Conservation (phyloP, 2,888 invertebrate genomes). For the Dolomedes plantarius region DNA sequence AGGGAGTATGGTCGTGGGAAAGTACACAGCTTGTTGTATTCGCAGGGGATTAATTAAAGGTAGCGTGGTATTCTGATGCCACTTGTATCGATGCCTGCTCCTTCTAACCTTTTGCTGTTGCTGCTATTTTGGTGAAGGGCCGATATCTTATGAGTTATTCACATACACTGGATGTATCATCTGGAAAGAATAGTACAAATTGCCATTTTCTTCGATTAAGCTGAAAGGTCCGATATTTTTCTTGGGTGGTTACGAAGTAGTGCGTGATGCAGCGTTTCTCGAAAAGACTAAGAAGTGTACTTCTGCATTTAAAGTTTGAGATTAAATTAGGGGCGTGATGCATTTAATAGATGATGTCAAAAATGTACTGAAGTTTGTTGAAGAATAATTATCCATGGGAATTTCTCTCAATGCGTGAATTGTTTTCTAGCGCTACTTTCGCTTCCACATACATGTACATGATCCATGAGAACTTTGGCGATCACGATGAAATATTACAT, state of each 20-base stretch:
- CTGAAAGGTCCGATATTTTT: conserved; percentile 16
- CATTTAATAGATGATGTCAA: neutral
- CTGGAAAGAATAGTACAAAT: conserved; percentile 5
- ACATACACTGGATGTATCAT: neutral
- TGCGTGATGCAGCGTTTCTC: neutral
- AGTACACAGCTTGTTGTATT: conserved; percentile 59
- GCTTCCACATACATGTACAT: too few species aligned
- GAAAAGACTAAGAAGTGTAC: neutral
- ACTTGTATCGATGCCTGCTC: conserved; percentile 35
- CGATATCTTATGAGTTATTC: conserved; percentile 19
- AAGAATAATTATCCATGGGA: too few species aligned
- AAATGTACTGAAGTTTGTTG: neutral
- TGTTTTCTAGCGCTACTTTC: too few species aligned
- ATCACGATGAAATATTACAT: too few species aligned
- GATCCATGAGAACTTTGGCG: too few species aligned
- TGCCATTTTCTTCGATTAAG: conserved; percentile 14
- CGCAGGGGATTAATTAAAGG: conserved; percentile 68
- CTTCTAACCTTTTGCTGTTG: conserved; percentile 6
- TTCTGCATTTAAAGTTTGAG: neutral
- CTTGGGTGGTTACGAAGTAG: neutral
- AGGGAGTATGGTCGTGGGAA: conserved; percentile 68
- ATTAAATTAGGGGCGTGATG: neutral
- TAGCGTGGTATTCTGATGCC: conserved; percentile 41
- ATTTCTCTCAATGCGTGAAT: too few species aligned
- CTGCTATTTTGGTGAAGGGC: conserved; percentile 11